Evolutionary conservation across 2,113 vertebrate species (phyloP).

Genomic region (Eudyptes chrysolophus): DNA sequence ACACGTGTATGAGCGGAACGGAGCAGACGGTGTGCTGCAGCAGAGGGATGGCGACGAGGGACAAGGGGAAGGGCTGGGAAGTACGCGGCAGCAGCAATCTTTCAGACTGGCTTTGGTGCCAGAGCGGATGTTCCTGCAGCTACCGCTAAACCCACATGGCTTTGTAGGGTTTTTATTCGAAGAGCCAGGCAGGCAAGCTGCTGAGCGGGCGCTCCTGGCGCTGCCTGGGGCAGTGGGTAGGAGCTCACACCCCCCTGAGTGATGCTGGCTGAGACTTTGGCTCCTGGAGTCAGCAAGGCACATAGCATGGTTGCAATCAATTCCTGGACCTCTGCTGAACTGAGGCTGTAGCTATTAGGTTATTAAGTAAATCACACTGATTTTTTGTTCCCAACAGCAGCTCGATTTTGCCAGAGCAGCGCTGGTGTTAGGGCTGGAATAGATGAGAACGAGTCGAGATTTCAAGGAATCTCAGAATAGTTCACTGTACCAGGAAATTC

Average conservation of each 20-base stretch:
- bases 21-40: fast-evolving
- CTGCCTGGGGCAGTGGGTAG: neutral
- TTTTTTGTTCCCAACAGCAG: neutral
- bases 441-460: neutral
- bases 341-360: neutral
- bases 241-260: neutral
- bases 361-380: neutral
- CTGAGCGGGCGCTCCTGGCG: neutral
- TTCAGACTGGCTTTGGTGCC: neutral
- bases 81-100: neutral
- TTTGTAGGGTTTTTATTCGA: neutral
- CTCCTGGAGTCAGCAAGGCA: neutral
- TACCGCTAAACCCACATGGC: neutral
- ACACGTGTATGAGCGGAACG: neutral
- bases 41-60: neutral
- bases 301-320: neutral
- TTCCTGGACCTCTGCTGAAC: neutral
- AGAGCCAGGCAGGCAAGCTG: neutral
- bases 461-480: conserved; percentile 17
- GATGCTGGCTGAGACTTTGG: neutral
- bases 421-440: neutral
- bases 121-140: neutral
- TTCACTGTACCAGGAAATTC: neutral
- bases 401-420: neutral
- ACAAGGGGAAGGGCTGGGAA: neutral